Conservation (phyloP, 2,797 vertebrate species). For the Leptatherina wallacei region DNA sequence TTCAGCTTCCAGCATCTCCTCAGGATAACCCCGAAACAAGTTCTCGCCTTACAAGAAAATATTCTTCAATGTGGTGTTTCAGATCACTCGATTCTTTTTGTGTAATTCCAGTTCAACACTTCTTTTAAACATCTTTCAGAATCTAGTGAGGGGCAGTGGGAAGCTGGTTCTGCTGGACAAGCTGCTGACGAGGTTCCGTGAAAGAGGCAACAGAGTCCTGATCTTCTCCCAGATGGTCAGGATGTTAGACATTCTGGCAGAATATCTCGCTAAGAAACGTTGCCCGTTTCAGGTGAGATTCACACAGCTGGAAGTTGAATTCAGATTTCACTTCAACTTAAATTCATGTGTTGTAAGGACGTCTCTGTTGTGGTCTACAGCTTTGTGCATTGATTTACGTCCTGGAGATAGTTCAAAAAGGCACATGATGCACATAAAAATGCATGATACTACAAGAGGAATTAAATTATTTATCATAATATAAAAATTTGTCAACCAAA, state of each 20-base stretch:
- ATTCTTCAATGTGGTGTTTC: background rate
- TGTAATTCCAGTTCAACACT: background rate
- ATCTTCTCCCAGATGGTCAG: constrained; percentile 99
- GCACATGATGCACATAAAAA: background rate
- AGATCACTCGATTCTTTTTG: background rate
- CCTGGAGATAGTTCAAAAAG: background rate
- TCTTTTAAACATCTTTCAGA: constrained; percentile 7
- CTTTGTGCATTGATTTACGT: background rate
- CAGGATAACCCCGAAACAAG: constrained; percentile 3
- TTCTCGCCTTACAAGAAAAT: background rate
- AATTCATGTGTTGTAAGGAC: background rate
- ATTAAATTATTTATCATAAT: background rate
- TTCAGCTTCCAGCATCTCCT: constrained; percentile 42
- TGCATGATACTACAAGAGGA: background rate
- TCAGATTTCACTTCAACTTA: background rate
- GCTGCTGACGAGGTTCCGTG: constrained; percentile 92
- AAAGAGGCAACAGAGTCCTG: constrained; percentile 95
- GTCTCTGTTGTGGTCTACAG: background rate
- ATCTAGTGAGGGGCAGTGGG: constrained; percentile 92
- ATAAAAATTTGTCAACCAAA: background rate
- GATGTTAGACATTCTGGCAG: constrained; percentile 98
- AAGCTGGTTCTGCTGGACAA: constrained; percentile 98
- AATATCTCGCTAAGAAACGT: constrained; percentile 94
- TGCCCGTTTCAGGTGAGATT: constrained; percentile 94
- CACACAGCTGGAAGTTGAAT: background rate